Conservation (phyloP, 2,888 invertebrate species). For the Sabatieria punctata region DNA sequence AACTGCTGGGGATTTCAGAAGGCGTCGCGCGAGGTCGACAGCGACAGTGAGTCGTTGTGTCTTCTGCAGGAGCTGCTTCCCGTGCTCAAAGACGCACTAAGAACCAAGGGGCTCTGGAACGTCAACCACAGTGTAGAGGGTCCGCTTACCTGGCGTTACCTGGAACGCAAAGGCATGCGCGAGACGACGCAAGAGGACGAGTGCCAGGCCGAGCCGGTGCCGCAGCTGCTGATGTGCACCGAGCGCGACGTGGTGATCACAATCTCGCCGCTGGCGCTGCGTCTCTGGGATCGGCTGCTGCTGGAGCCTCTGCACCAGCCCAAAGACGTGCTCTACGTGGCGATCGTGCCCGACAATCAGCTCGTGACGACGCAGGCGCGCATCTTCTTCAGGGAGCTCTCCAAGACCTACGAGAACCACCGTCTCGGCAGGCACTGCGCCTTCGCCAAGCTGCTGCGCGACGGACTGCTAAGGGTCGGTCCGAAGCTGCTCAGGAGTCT, state of each 20-base stretch:
- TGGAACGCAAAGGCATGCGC: slow-evolving; percentile 48
- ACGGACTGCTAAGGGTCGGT: slow-evolving; percentile 70
- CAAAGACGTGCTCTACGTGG: slow-evolving; percentile 81
- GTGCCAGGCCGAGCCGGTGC: slow-evolving; percentile 36
- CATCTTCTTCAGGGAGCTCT: slow-evolving; percentile 72
- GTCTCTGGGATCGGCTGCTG: slow-evolving; percentile 60
- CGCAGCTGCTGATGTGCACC: slow-evolving; percentile 33
- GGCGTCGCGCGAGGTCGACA: background rate
- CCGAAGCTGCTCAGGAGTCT: slow-evolving; percentile 41
- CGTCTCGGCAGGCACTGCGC: slow-evolving; percentile 81
- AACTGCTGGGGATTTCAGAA: background rate
- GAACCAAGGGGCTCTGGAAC: background rate
- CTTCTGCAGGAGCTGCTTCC: slow-evolving; percentile 12
- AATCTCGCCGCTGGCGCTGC: slow-evolving; percentile 32
- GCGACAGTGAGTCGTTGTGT: slow-evolving; percentile 10
- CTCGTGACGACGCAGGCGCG: slow-evolving; percentile 57
- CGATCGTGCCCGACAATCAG: slow-evolving; percentile 79
- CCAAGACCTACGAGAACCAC: slow-evolving; percentile 72
- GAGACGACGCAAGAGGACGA: slow-evolving; percentile 40
- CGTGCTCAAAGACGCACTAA: slow-evolving; percentile 6
- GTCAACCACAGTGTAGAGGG: slow-evolving; percentile 48
- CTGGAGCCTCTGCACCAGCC: slow-evolving; percentile 89
- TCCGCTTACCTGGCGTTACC: slow-evolving; percentile 93
- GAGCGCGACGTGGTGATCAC: slow-evolving; percentile 32
- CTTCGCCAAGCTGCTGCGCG: slow-evolving; percentile 61